Evolutionary conservation across 2,797 vertebrate species (phyloP).

Genomic region (Helicolenus hilgendorfi): DNA sequence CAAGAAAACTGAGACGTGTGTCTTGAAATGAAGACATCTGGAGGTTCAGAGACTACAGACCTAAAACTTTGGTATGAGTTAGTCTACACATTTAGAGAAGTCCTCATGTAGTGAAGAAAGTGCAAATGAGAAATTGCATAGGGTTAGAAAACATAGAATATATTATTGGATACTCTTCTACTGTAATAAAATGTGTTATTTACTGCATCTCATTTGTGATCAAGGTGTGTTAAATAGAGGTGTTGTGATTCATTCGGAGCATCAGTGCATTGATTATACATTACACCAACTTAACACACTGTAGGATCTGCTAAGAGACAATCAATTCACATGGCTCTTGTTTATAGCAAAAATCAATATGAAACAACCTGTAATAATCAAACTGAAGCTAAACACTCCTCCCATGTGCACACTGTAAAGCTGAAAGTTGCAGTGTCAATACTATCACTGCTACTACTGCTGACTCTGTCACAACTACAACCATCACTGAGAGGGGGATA

Average conservation of each 20-base stretch:
- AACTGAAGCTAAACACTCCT: neutral
- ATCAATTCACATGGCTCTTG: neutral
- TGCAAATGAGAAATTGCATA: neutral
- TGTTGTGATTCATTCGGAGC: neutral
- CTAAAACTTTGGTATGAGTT: neutral
- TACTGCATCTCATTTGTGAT: neutral
- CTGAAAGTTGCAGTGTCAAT: neutral
- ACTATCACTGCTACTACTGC: neutral
- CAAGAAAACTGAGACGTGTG: neutral
- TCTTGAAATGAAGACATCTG: neutral
- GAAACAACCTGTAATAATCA: neutral
- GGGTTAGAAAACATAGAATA: neutral
- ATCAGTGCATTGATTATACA: neutral
- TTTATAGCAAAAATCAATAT: neutral
- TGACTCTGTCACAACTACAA: neutral
- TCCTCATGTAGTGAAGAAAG: neutral
- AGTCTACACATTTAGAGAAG: neutral
- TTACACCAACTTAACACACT: neutral
- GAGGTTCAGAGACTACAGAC: neutral
- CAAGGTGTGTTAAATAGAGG: neutral
- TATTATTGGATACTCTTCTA: neutral
- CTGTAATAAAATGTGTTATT: neutral
- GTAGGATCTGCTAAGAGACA: neutral
- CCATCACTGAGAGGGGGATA: neutral
- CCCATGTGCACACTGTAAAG: neutral